Evolutionary conservation across 2,888 invertebrate genomes (phyloP).

Genomic region (Frankliniella fusca): DNA sequence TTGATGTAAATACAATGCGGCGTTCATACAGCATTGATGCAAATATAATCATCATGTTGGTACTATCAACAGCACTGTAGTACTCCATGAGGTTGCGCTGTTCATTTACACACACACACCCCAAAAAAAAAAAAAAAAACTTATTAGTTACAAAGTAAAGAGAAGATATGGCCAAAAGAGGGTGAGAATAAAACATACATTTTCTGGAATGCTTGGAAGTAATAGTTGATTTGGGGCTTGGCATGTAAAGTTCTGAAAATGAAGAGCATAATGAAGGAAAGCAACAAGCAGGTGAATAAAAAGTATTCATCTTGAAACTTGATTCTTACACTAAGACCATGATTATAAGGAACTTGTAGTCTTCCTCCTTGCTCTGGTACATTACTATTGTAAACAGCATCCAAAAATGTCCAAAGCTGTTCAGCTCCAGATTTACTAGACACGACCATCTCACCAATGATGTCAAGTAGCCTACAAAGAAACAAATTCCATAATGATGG

Average conservation of each 20-base stretch:
- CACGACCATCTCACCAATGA: conserved; percentile 63
- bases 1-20: conserved; percentile 87
- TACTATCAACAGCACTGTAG: conserved; percentile 92
- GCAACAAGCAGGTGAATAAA: conserved; percentile 33
- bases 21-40: conserved; percentile 93
- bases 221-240: conserved; percentile 74
- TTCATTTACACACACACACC: conserved; percentile 21
- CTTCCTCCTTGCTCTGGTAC: conserved; percentile 66
- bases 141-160: no score
- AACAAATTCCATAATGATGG: not conserved
- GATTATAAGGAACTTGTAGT: conserved; percentile 58
- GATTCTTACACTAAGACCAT: conserved; percentile 46
- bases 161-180: not conserved
- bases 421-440: conserved; percentile 50
- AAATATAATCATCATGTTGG: conserved; percentile 93
- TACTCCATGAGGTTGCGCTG: conserved; percentile 95
- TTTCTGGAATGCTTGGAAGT: conserved; percentile 92
- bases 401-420: conserved; percentile 60
- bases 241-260: conserved; percentile 66
- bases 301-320: conserved; percentile 32
- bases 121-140: no score
- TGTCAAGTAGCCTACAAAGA: conserved; percentile 66
- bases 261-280: conserved; percentile 2
- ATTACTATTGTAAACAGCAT: conserved; percentile 61
- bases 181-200: conserved; percentile 61